phyloP scores from a whole-genome alignment of 2,888 invertebrate genomes.

The Linnaemya vulpina region DNA sequence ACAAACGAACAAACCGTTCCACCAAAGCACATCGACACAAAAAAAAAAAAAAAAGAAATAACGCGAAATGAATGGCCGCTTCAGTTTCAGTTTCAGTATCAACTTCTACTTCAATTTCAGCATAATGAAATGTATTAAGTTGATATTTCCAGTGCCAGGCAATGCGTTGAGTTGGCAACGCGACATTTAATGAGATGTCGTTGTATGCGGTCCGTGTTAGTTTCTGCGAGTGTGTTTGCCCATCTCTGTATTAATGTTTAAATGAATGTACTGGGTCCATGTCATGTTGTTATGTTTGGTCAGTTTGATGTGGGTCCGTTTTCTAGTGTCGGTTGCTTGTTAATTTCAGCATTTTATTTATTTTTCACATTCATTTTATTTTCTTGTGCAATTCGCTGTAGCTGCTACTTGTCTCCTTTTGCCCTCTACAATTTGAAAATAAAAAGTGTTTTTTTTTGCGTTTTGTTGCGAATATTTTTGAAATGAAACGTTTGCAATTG shows the following conservation, averaged over 20 bases:
- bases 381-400: not conserved
- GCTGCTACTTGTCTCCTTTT: not conserved
- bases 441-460: constrained; percentile 52
- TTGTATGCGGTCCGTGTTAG: constrained; percentile 19
- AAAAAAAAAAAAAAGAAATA: too few relatives aligned
- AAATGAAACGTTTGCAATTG: constrained; percentile 76
- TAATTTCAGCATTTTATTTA: constrained; percentile 69
- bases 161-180: constrained; percentile 72
- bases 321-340: constrained; percentile 70
- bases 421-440: constrained; percentile 56
- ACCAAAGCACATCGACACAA: constrained; percentile 1
- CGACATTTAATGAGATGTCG: constrained; percentile 79
- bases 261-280: constrained; percentile 63
- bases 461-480: constrained; percentile 52
- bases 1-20: constrained; percentile 16
- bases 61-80: constrained; percentile 62
- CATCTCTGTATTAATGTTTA: constrained; percentile 28
- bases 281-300: constrained; percentile 72
- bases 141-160: constrained; percentile 56
- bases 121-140: constrained; percentile 70
- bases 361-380: constrained; percentile 43
- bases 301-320: constrained; percentile 73
- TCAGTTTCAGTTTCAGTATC: constrained; percentile 37
- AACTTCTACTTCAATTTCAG: constrained; percentile 62
- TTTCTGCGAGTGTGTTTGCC: constrained; percentile 12